These are phyloP conservation scores for Rhinophrynus dorsalis DNA, from an alignment of 2,797 vertebrate species.

Conservation along the genomic window DNA sequence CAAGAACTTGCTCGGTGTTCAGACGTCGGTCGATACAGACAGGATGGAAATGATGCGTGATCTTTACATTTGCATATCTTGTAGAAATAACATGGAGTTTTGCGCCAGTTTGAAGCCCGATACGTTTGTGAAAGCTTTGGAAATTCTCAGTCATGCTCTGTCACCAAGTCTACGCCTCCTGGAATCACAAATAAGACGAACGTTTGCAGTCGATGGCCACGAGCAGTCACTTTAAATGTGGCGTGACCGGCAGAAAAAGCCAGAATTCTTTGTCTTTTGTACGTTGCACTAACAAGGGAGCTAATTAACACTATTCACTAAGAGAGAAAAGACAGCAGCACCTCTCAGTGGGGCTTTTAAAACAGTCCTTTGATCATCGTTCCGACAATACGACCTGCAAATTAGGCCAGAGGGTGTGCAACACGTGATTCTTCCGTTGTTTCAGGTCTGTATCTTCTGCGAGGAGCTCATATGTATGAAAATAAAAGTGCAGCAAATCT, in stretches of 20 bases:
- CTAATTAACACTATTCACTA: conserved; percentile 37
- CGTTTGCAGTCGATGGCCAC: conserved; percentile 5
- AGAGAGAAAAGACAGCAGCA: conserved; percentile 2
- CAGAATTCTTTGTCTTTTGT: not conserved
- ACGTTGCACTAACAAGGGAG: conserved; percentile 11
- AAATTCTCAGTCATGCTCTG: conserved; percentile 15
- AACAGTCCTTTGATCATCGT: conserved; percentile 13
- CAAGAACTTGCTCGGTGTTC: no score
- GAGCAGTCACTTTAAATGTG: conserved; percentile 39
- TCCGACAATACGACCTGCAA: no score
- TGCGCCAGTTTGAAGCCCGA: not conserved
- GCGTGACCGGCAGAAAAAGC: conserved; percentile 22
- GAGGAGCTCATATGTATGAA: no score
- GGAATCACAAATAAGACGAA: conserved; percentile 25
- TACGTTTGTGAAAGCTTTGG: conserved; percentile 9
- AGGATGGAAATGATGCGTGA: conserved; percentile 29
- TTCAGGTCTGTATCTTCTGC: no score
- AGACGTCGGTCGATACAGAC: not conserved
- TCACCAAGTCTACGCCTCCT: conserved; percentile 25
- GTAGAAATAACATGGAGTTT: conserved; percentile 21
- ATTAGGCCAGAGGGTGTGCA: no score
- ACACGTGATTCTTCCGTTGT: no score
- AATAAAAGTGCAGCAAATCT: no score
- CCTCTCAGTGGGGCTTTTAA: conserved; percentile 4
- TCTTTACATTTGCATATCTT: conserved; percentile 24